phyloP scores from a whole-genome alignment of 1,140 invertebrate species.

The Dinoponera quadriceps region DNA sequence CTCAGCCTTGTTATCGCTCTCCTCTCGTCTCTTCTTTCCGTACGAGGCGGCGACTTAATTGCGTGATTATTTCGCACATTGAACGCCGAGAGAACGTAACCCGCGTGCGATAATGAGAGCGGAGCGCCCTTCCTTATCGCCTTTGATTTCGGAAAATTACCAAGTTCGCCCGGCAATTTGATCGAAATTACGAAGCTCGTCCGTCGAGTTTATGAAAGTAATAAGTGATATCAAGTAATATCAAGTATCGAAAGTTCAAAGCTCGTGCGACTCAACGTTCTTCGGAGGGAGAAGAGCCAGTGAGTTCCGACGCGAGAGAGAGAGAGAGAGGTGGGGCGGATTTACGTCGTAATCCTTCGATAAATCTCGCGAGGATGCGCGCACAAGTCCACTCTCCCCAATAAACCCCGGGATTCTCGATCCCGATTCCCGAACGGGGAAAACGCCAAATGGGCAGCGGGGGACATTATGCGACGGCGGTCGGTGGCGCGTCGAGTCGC shows the following conservation, averaged over 20 bases:
- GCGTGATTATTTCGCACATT: conserved; percentile 28
- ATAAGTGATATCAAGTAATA: no score
- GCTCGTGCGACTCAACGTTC: no score
- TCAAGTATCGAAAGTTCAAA: no score
- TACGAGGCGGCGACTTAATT: conserved; percentile 28
- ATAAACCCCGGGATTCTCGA: conserved; percentile 45
- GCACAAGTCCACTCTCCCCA: background rate
- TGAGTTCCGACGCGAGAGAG: no score
- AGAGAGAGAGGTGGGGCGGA: background rate
- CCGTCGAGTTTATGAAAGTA: no score
- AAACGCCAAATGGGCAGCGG: conserved; percentile 56
- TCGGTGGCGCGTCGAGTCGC: conserved; percentile 46
- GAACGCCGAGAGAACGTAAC: background rate
- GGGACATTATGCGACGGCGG: conserved; percentile 59
- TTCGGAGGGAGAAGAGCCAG: no score
- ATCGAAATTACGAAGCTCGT: no score
- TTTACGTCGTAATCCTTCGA: conserved; percentile 23
- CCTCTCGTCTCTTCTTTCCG: background rate
- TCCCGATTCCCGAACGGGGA: conserved; percentile 17
- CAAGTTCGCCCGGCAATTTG: no score
- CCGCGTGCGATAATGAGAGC: background rate
- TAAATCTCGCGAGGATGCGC: conserved; percentile 31
- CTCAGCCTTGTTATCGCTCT: conserved; percentile 44
- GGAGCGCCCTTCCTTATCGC: no score
- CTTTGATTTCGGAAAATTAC: no score